Conservation (phyloP, 1,140 invertebrate genomes). For the Pseudomyrmex pallidus region DNA sequence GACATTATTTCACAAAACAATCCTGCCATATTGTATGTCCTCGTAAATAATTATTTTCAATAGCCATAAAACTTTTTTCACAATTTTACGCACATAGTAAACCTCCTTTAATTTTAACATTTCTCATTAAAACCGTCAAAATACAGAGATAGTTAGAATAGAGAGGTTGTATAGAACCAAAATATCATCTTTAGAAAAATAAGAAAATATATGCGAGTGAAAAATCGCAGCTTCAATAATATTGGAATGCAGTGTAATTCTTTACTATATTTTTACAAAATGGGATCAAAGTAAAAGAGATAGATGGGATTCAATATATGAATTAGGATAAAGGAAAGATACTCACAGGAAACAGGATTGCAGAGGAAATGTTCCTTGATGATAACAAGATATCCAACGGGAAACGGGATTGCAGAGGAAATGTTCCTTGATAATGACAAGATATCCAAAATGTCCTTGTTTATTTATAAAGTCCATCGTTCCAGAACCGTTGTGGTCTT, state of each 20-base stretch:
- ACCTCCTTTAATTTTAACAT: too few relatives aligned
- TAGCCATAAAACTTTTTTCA: background rate
- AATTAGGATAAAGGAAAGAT: slow-evolving; percentile 4
- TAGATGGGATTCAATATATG: too few relatives aligned
- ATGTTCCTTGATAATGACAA: background rate
- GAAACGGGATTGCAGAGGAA: background rate
- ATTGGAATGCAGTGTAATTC: background rate
- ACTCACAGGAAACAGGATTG: slow-evolving; percentile 1
- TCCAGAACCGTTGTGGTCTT: slow-evolving; percentile 32
- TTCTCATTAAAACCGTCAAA: too few relatives aligned
- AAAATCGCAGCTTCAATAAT: background rate
- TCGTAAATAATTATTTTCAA: background rate
- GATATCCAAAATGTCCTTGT: slow-evolving; percentile 44
- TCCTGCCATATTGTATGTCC: slow-evolving; percentile 7
- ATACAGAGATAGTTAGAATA: too few relatives aligned
- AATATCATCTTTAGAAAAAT: background rate
- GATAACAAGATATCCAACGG: background rate
- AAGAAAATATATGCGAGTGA: background rate
- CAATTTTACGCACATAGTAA: background rate
- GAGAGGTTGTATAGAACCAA: background rate
- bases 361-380: background rate
- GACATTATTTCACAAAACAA: slow-evolving; percentile 15
- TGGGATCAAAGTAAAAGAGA: too few relatives aligned
- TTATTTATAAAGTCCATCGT: slow-evolving; percentile 69
- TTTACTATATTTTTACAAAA: background rate